Evolutionary conservation across 2,888 invertebrate species (phyloP), one percentile per base, ranked within the genome.

Genomic region (Cosmia trapezina): DNA sequence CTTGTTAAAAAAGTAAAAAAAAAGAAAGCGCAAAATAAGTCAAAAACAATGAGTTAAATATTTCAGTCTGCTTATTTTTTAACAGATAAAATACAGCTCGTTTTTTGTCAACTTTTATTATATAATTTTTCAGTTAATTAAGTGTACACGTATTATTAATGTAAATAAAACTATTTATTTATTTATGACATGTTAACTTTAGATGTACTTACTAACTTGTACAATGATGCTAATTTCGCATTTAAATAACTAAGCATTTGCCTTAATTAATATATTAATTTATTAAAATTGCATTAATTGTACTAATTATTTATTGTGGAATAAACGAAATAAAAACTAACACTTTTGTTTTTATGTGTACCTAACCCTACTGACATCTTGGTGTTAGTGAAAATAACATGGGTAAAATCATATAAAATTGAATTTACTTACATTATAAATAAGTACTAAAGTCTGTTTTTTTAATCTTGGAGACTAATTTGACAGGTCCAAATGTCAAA

Each of bases 91-190:
- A 68, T 56, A 33, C 53, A 17, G 68, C 62, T 76, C 56, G 14
- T 75, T 76, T 82, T 84, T 82, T 88, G 85, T 85, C 79, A 84
- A 83, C 75, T 84, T 86, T 82, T 81, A 75, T 59, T 79, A 60
- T 67, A 64, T 81, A 45, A 72, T 65, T 84, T 83, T 83, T 83
- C 84, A 77, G 75, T 70, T 86, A 86, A 84, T 79, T 85, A 79
- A 86, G 79, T 53, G 19, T 62, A 82, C 70, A 78, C 81, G 73
- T 84, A 84, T 82, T 83, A 86, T 77, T 76, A 89, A 89, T 94
- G 93, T 95, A 95, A 94, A 96, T 95, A 95, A 91, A 88, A 90
- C 88, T 91, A 93, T 92, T 92, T 94, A 93, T 93, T 92, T 91
- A 90, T 89, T 88, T 76, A 61, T 86, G 78, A 87, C 88, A 87